A percentile compares a stretch with the other conserved stretches of the same genome.
These are phyloP conservation scores for Odobenus rosmarus DNA, from an alignment of 2,113 vertebrate species.

Conservation along the genomic window DNA sequence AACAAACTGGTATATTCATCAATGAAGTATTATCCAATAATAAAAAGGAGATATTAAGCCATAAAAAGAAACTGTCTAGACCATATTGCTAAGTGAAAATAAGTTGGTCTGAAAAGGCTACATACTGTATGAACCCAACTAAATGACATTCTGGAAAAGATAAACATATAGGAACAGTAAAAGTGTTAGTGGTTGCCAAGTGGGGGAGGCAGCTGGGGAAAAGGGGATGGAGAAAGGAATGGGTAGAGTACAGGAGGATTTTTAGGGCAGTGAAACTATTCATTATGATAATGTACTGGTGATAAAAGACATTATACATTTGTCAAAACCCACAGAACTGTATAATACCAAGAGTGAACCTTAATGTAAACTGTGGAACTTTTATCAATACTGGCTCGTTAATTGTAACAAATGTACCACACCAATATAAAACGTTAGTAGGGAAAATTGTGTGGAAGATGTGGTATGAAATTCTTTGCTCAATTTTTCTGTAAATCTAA, in stretches of 20 bases:
- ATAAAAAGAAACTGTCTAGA: background rate
- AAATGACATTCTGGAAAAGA: constrained; percentile 19
- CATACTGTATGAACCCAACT: background rate
- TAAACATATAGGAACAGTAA: background rate
- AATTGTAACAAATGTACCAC: background rate
- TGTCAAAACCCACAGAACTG: background rate
- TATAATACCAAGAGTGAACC: background rate
- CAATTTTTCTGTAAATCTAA: constrained; percentile 15
- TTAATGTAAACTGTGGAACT: background rate
- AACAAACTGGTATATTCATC: background rate
- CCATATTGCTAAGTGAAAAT: background rate
- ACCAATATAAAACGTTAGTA: background rate
- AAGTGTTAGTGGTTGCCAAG: background rate
- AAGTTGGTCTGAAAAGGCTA: constrained; percentile 27
- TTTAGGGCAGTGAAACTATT: background rate
- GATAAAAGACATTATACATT: background rate
- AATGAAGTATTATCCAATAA: background rate
- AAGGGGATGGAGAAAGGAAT: background rate
- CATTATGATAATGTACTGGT: background rate
- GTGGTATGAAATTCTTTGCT: background rate
- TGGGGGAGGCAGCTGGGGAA: background rate
- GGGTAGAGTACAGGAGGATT: background rate
- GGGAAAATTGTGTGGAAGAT: background rate
- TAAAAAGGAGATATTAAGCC: constrained; percentile 21
- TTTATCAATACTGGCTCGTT: background rate